Evolutionary conservation across 2,797 vertebrate species (phyloP).

Genomic region (Columba guinea): DNA sequence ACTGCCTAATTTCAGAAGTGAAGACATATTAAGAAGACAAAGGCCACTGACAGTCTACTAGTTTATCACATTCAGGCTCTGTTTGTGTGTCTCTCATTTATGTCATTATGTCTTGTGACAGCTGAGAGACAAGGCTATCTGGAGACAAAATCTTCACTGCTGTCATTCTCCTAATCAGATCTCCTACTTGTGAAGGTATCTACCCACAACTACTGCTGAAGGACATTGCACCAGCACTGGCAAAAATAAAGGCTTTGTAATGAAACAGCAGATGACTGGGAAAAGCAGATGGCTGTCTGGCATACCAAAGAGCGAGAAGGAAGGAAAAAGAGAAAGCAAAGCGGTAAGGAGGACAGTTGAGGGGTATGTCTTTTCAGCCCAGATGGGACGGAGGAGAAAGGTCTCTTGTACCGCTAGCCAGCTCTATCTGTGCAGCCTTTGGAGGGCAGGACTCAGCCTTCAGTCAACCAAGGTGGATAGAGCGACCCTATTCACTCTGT

Average conservation of each 20-base stretch:
- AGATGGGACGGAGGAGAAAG: not conserved
- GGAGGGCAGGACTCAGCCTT: not conserved
- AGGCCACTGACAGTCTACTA: not conserved
- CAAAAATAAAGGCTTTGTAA: not conserved
- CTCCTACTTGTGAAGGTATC: not conserved
- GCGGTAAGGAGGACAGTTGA: not conserved
- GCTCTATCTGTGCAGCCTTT: not conserved
- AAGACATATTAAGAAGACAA: not conserved
- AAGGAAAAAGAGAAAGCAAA: not conserved
- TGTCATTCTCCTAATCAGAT: not conserved
- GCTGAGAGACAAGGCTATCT: not conserved
- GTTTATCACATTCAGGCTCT: not conserved
- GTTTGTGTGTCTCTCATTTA: not conserved
- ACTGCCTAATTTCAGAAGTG: not conserved
- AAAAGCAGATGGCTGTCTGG: not conserved
- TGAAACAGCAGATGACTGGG: not conserved
- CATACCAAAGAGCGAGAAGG: not conserved
- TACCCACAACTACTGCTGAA: not conserved
- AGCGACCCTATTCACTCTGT: rapidly evolving
- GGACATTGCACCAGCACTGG: not conserved
- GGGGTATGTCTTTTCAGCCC: not conserved
- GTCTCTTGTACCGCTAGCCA: not conserved
- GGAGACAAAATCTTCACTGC: not conserved
- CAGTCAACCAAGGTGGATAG: not conserved
- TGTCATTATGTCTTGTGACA: not conserved